Evolutionary conservation across 2,113 vertebrate species (phyloP).

Genomic region (Hypanus sabinus): DNA sequence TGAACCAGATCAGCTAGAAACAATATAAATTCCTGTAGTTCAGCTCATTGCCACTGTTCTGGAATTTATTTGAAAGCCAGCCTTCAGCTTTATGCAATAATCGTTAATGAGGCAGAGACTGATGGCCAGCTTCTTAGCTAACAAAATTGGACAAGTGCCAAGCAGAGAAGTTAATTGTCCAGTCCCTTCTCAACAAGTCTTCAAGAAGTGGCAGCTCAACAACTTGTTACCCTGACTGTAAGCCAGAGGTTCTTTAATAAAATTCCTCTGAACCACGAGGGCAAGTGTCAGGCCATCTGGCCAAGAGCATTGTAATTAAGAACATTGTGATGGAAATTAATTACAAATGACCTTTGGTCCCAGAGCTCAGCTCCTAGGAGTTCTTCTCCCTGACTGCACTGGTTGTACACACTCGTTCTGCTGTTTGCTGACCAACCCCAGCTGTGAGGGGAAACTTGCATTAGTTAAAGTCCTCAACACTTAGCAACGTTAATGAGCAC

Average conservation of each 20-base stretch:
- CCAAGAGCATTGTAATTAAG: neutral
- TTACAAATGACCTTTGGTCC: neutral
- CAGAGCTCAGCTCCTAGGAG: neutral
- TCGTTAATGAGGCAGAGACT: neutral
- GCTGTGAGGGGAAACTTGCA: neutral
- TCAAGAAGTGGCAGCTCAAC: neutral
- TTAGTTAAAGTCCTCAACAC: neutral
- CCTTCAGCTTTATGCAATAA: neutral
- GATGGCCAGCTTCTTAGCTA: neutral
- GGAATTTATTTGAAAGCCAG: neutral
- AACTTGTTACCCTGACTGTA: neutral
- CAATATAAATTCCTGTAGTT: neutral
- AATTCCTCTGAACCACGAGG: neutral
- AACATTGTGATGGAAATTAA: neutral
- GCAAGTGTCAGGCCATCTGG: neutral
- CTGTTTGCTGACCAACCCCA: neutral
- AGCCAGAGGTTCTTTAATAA: neutral
- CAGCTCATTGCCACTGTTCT: neutral
- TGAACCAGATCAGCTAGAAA: neutral
- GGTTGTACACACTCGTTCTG: neutral
- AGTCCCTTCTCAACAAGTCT: neutral
- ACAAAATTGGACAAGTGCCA: neutral
- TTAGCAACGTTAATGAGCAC: neutral
- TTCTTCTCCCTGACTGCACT: neutral
- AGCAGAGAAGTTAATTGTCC: neutral